A percentile compares a stretch with the other conserved stretches of the same genome.
phyloP scores from a whole-genome alignment of 2,797 vertebrate genomes.

The Limnodromus scolopaceus region DNA sequence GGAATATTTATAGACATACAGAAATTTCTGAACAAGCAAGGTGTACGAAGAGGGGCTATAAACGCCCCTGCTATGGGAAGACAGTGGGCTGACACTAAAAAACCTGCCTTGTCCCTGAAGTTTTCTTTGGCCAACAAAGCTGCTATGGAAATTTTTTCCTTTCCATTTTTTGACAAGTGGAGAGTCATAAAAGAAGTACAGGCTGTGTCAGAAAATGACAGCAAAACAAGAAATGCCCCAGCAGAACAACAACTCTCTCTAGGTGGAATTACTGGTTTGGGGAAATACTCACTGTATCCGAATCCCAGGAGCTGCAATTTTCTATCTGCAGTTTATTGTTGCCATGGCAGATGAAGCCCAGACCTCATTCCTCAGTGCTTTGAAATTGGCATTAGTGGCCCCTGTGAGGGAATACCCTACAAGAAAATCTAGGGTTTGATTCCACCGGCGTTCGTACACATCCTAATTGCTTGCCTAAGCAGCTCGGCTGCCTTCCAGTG shows the following conservation, averaged over 20 bases:
- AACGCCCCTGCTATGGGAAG: not conserved
- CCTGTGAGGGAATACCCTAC: conserved; percentile 15
- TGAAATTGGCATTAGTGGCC: not conserved
- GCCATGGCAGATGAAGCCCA: conserved; percentile 15
- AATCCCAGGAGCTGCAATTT: conserved; percentile 42
- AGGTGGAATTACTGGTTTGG: conserved; percentile 32
- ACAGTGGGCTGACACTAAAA: not conserved
- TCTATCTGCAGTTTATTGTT: not conserved
- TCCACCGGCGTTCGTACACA: not conserved
- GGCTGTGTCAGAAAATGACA: conserved; percentile 10
- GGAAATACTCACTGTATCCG: not conserved
- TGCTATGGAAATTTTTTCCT: not conserved
- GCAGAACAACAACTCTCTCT: not conserved
- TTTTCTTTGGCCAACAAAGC: not conserved
- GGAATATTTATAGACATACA: not conserved
- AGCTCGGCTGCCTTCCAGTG: not conserved
- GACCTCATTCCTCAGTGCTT: conserved; percentile 13
- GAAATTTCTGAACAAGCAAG: not conserved
- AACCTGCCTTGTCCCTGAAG: not conserved
- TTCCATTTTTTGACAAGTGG: not conserved
- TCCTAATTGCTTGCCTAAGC: conserved; percentile 25
- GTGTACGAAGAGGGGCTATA: not conserved
- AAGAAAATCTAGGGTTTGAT: not conserved
- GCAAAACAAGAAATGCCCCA: not conserved
- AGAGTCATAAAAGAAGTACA: conserved; percentile 35